Conservation (phyloP, 1,140 invertebrate species). For the Brachionus rotundiformis region DNA sequence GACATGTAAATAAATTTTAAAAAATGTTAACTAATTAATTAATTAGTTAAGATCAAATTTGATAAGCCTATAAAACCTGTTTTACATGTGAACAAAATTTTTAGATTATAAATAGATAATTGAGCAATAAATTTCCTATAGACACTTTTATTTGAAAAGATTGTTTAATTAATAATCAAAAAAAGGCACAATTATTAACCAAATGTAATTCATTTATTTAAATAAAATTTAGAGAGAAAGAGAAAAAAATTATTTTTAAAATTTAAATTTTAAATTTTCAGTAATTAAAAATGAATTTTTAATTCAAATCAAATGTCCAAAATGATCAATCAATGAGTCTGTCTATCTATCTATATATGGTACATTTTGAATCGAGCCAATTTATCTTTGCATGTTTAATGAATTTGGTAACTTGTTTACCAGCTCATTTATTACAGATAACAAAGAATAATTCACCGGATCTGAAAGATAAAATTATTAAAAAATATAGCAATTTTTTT, state of each 20-base stretch:
- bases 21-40: too few relatives aligned
- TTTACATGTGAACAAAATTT: too few relatives aligned
- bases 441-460: background rate
- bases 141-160: too few relatives aligned
- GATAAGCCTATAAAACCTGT: too few relatives aligned
- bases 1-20: too few relatives aligned
- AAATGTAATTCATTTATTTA: background rate
- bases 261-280: slow-evolving; percentile 5
- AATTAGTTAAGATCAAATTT: too few relatives aligned
- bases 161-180: too few relatives aligned
- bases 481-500: background rate
- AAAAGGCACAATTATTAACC: background rate
- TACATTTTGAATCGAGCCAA: background rate
- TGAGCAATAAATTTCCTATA: too few relatives aligned
- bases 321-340: too few relatives aligned
- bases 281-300: background rate
- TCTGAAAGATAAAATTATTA: background rate
- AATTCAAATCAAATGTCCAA: background rate
- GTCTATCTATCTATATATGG: too few relatives aligned
- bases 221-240: background rate
- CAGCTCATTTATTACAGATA: background rate
- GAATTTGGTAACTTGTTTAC: background rate
- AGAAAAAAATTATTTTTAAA: background rate
- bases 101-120: too few relatives aligned
- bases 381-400: background rate